phyloP scores from a whole-genome alignment of 53 echinoderm and acorn worm species.

The Temnopleurus reevesii region DNA sequence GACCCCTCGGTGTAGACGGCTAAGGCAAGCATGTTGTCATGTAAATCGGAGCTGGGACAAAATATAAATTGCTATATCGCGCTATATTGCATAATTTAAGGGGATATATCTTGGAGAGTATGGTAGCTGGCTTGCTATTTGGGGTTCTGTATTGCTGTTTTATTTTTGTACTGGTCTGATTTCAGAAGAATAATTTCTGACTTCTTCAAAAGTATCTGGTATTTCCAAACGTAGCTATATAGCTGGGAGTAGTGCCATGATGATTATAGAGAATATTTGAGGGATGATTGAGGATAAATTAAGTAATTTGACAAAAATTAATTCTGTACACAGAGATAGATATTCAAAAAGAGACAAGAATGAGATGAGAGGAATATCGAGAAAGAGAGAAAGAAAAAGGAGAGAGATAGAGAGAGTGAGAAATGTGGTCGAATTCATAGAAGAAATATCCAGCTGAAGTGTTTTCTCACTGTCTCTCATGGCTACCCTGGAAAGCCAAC shows the following conservation, averaged over 20 bases:
- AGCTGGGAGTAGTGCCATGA: too few species aligned
- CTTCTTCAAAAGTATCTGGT: too few species aligned
- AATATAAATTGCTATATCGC: constrained; percentile 17
- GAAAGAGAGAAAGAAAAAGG: background rate
- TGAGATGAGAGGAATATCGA: background rate
- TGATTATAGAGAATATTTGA: too few species aligned
- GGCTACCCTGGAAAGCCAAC: background rate
- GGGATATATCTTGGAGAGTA: constrained; percentile 1
- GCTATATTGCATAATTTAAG: constrained; percentile 12
- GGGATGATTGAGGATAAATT: too few species aligned
- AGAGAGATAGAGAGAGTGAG: background rate
- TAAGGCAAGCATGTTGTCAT: background rate
- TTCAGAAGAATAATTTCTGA: too few species aligned
- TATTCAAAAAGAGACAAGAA: background rate
- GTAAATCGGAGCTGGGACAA: background rate
- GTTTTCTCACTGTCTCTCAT: background rate
- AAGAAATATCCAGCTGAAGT: background rate
- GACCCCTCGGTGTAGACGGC: background rate
- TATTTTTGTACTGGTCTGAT: too few species aligned
- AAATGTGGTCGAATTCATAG: background rate
- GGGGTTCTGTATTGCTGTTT: too few species aligned
- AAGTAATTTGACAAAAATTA: too few species aligned
- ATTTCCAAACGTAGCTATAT: too few species aligned
- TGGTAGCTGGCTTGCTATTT: too few species aligned
- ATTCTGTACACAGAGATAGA: too few species aligned